phyloP scores from a whole-genome alignment of 1,140 invertebrate genomes.

The Triops longicaudatus region DNA sequence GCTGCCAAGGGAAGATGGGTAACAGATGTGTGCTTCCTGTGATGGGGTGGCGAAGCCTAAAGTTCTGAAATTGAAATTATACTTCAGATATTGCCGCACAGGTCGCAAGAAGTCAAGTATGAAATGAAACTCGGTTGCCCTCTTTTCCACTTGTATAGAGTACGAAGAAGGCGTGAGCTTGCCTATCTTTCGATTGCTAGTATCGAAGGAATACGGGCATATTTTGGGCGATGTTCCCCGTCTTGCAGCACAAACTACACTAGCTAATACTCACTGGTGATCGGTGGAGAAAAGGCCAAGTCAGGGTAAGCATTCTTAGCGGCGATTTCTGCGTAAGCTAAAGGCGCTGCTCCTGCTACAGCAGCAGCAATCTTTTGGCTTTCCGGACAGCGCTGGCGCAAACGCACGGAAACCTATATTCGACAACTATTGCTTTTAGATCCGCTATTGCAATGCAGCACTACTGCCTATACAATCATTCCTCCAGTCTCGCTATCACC shows the following conservation, averaged over 20 bases:
- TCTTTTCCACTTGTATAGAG: not conserved
- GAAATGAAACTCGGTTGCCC: not conserved
- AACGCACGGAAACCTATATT: not conserved
- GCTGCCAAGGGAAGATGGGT: not conserved
- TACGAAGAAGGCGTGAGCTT: not conserved
- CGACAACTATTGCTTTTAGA: not conserved
- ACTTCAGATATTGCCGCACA: not conserved
- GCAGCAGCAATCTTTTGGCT: slow-evolving; percentile 14
- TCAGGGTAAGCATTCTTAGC: not conserved
- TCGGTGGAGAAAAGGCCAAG: not conserved
- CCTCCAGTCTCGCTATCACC: not conserved
- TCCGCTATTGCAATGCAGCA: slow-evolving; percentile 4
- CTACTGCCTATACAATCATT: not conserved
- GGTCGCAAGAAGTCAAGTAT: not conserved
- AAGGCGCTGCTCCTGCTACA: not conserved
- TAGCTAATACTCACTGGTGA: not conserved
- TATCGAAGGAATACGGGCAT: not conserved
- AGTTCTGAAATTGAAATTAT: not conserved
- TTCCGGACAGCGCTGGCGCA: not conserved
- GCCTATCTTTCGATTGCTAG: not conserved
- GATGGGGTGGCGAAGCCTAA: not conserved
- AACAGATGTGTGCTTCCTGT: not conserved
- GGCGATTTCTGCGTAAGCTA: slow-evolving; percentile 4
- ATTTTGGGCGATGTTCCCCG: not conserved
- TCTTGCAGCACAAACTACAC: not conserved